Base-by-base conservation (phyloP, 2,888 invertebrate genomes). In the Nematopogon swammerdamellus region DNA sequence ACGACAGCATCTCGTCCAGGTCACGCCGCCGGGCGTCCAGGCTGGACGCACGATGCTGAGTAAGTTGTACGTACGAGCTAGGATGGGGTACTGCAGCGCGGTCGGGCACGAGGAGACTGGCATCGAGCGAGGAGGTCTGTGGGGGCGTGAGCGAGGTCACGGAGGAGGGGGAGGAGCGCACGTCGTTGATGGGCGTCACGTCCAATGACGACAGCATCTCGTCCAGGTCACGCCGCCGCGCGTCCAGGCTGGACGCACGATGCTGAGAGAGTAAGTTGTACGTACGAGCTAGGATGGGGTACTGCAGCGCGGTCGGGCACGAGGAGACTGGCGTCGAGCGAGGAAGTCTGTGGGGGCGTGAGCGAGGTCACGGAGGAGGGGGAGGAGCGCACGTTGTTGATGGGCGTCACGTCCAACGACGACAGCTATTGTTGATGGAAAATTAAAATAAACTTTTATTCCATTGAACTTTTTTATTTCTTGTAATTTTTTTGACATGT, bases 121-220 rank as follows among this genome's bases (percentile, higher is more conserved):
- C 81, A 60, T 89, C 89, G 16, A 88, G 88, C 49, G 88, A 85
- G 55, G 81, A 76, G 60, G 86, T 87, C 57, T 84, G 84, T 59
- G 88, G 87, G 6, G 88, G 86, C 44, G 87, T 84, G 51, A 85
- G 64, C 2, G 87, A 87, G 60, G 85, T 85, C 55, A 85, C 83
- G 63, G 86, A 88, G 18, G 87, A 87, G 51, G 88, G 77, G 62
- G 87, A 88, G 30, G 88, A 87, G 49, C 88, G 64, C 14, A 88
- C 87, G 67, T 88, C 88, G 57, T 89, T 87, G 44, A 89, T 85
- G 18, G 89, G 88, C 29, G 88, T 87, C 54, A 91, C 87, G 50
- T 89, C 90, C 54, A 90, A 68, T 17, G 87, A 87, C 20, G 85
- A 84, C 18, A 91, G 75, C 83, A 90, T 85, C 57, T 88, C 87